These are phyloP conservation scores for Boulengeromyrus knoepffleri DNA, from an alignment of 2,113 vertebrate species.

Conservation along the genomic window DNA sequence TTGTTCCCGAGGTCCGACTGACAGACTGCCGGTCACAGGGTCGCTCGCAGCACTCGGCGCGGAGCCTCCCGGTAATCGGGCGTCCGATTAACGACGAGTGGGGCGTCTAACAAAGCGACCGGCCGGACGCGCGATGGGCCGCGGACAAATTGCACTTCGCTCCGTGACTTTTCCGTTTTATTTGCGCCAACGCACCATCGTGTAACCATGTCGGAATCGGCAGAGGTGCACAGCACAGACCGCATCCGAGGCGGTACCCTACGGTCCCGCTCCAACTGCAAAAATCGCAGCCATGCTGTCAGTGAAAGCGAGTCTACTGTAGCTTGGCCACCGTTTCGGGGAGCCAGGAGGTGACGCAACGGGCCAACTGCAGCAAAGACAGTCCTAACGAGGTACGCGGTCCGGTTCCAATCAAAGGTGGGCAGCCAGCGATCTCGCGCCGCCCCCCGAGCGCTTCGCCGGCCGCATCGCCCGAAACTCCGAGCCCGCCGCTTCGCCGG, in stretches of 20 bases:
- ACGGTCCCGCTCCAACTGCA: not conserved
- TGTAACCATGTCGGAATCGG: not conserved
- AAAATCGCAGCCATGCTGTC: not conserved
- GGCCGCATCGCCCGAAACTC: constrained; percentile 49
- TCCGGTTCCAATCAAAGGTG: not conserved
- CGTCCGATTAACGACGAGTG: not conserved
- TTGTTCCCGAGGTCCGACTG: not conserved
- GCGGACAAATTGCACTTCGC: not conserved
- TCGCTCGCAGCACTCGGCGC: not conserved
- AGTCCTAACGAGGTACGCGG: not conserved
- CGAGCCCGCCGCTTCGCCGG: constrained; percentile 45
- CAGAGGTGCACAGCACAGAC: not conserved
- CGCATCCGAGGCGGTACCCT: not conserved
- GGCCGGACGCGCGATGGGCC: not conserved
- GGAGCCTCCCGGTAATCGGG: not conserved
- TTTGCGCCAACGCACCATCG: not conserved
- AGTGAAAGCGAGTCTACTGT: not conserved
- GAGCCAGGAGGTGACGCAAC: not conserved
- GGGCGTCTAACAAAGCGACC: not conserved
- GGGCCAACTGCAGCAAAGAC: not conserved
- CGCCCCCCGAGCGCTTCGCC: constrained; percentile 43
- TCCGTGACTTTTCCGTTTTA: not conserved
- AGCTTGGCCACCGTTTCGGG: not conserved
- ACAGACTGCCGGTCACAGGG: not conserved
- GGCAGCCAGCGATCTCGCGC: constrained; percentile 25